phyloP scores from a whole-genome alignment of 2,797 vertebrate species.

The Emys orbicularis region DNA sequence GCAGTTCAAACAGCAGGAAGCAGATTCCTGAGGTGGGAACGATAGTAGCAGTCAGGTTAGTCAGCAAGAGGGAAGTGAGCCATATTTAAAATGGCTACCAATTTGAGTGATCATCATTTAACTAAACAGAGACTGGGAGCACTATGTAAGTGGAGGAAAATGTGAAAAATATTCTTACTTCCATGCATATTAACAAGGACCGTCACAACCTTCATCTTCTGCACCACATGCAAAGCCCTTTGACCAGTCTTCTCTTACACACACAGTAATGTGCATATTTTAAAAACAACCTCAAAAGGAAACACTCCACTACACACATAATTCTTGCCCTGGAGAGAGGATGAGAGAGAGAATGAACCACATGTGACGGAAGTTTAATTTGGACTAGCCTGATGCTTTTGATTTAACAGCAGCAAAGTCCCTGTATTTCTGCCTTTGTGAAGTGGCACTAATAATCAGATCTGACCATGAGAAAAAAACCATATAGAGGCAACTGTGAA shows the following conservation, averaged over 20 bases:
- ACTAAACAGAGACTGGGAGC: not conserved
- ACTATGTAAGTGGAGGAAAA: not conserved
- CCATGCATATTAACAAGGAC: not conserved
- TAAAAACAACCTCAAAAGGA: not conserved
- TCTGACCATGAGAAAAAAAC: not conserved
- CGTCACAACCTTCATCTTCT: not conserved
- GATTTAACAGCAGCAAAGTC: not conserved
- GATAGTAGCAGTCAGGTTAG: accelerated
- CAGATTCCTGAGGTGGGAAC: not conserved
- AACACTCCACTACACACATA: not conserved
- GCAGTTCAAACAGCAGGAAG: not conserved
- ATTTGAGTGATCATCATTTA: not conserved
- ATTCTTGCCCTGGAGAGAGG: not conserved
- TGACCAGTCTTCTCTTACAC: accelerated
- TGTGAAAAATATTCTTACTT: not conserved
- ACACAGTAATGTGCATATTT: accelerated
- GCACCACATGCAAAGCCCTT: not conserved
- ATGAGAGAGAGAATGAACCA: not conserved
- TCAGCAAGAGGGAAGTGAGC: not conserved
- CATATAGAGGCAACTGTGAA: not conserved
- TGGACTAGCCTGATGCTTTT: not conserved
- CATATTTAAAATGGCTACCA: not conserved
- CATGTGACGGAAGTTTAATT: not conserved
- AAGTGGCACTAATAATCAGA: not conserved
- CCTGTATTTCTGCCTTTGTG: not conserved